Conservation (phyloP, 2,113 vertebrate genomes). For the Clarias gariepinus region DNA sequence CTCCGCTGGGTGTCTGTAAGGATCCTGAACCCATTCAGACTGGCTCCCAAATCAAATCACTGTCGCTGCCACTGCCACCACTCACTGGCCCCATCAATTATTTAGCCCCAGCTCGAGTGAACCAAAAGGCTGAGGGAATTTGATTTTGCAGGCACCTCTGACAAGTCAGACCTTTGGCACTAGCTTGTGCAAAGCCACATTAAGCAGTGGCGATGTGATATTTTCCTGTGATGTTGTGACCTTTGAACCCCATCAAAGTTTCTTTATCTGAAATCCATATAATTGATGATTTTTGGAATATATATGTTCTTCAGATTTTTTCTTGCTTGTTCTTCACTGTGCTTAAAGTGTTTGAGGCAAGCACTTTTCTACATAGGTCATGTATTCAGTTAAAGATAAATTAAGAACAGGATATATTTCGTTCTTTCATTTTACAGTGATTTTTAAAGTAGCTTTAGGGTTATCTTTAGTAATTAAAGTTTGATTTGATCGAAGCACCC, state of each 20-base stretch:
- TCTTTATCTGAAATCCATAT: slow-evolving; percentile 19
- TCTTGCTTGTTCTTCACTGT: neutral
- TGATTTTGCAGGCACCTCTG: slow-evolving; percentile 58
- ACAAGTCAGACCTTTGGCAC: slow-evolving; percentile 56
- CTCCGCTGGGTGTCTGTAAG: slow-evolving; percentile 60
- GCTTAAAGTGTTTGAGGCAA: neutral
- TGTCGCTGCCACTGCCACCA: slow-evolving; percentile 49
- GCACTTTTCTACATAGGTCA: neutral
- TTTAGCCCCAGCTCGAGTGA: slow-evolving; percentile 57
- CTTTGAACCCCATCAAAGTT: slow-evolving; percentile 13
- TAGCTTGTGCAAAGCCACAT: slow-evolving; percentile 47
- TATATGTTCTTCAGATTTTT: neutral
- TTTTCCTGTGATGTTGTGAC: slow-evolving; percentile 26
- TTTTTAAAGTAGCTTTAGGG: slow-evolving; percentile 50
- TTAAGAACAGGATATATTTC: slow-evolving; percentile 39
- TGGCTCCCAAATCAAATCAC: slow-evolving; percentile 62
- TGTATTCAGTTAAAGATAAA: slow-evolving; percentile 28
- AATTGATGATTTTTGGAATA: slow-evolving; percentile 14
- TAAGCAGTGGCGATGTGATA: slow-evolving; percentile 43
- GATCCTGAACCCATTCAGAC: slow-evolving; percentile 63
- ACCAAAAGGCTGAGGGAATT: slow-evolving; percentile 57
- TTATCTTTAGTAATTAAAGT: slow-evolving; percentile 58
- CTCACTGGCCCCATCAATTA: slow-evolving; percentile 61
- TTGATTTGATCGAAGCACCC: slow-evolving; percentile 58
- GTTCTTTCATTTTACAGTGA: slow-evolving; percentile 45